Evolutionary conservation across 2,888 invertebrate genomes (phyloP), one percentile per base, ranked within the genome.

Genomic region (Hyles lineata): DNA sequence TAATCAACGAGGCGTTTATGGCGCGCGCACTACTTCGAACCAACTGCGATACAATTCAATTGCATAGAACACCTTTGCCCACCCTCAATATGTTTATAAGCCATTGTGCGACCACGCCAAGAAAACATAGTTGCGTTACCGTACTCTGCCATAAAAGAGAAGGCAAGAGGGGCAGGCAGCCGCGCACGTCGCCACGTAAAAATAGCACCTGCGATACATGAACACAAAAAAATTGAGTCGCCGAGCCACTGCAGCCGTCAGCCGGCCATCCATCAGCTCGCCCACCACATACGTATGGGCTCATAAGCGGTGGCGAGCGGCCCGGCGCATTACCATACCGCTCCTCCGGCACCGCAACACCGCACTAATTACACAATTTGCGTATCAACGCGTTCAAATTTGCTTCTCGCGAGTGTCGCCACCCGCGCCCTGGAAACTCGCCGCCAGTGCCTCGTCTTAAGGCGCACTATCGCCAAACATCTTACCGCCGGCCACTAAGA

Each of bases 281-380:
- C 82, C 77, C 76, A 70, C 70, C 75, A 73, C 76, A 80, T 80
- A 83, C 80, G 73, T 63, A 72, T 77, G 58, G 74, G 74, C 75
- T 75, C 77, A 77, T 77, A 76, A 73, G 73, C 74, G 72, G n/a
- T n/a, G 55, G 76, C 77, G 80, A 80, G 76, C 76, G 77, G 74
- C 80, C 80, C 76, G 74, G 76, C 77, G 72, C 81, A 91, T 90
- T 89, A 84, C 84, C 90, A 90, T 90, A 78, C 80, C 81, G 83
- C 87, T 89, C 88, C 88, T 90, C 89, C 80, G 76, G 76, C 80
- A 77, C 78, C 80, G 78, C 76, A 76, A 83, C 85, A 86, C 89
- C 89, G 87, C 89, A 85, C 85, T 92, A 92, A 93, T 93, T 88
- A 92, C 88, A 84, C 92, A 90, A 93, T 93, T 94, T 90, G 91